Conservation (phyloP, 2,113 vertebrate genomes). For the Guaruba guarouba region DNA sequence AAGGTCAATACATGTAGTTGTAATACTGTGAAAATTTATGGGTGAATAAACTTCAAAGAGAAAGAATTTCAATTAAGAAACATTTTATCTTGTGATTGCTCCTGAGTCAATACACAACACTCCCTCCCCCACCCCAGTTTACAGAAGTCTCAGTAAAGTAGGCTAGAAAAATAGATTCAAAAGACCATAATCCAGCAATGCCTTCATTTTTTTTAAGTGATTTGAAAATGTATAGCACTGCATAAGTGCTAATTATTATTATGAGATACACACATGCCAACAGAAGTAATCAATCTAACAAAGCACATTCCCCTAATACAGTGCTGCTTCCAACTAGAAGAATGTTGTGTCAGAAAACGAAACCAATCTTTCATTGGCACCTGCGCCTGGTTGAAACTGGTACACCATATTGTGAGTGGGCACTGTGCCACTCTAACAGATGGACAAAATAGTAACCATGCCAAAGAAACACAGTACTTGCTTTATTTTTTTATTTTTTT, state of each 20-base stretch:
- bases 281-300: slow-evolving; percentile 67
- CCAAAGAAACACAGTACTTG: slow-evolving; percentile 50
- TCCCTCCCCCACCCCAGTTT: not conserved
- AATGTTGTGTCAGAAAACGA: slow-evolving; percentile 64
- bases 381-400: slow-evolving; percentile 56
- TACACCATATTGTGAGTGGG: slow-evolving; percentile 67
- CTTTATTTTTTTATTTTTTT: no score
- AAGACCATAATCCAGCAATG: not conserved
- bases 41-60: not conserved
- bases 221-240: slow-evolving; percentile 32
- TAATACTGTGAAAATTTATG: not conserved
- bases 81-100: not conserved
- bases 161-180: not conserved
- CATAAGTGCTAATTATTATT: slow-evolving; percentile 32
- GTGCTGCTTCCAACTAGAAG: slow-evolving; percentile 35
- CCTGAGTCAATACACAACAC: not conserved
- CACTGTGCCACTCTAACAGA: slow-evolving; percentile 70
- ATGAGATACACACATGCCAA: slow-evolving; percentile 49
- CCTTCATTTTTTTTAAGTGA: not conserved
- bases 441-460: slow-evolving; percentile 46
- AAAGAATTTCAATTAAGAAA: not conserved
- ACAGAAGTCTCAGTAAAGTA: not conserved
- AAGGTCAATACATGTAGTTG: not conserved
- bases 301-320: slow-evolving; percentile 43
- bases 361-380: slow-evolving; percentile 58